A percentile compares a stretch with the other conserved stretches of the same genome.
Conservation (phyloP, 2,888 invertebrate species). For the Drosophila subquinaria region DNA sequence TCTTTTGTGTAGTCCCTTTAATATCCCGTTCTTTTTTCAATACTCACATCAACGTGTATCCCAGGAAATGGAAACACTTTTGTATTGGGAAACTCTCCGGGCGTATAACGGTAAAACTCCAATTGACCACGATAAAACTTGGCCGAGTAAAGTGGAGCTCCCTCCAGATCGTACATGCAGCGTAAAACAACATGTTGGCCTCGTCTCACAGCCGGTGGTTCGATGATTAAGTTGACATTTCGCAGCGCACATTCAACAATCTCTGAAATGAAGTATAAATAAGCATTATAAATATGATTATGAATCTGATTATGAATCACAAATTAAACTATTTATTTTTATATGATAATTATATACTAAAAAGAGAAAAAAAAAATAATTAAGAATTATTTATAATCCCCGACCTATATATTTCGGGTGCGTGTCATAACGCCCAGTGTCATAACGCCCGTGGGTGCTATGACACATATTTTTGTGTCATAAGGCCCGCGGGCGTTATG, state of each 20-base stretch:
- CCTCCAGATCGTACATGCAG: constrained; percentile 92
- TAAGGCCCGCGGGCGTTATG: too few relatives aligned
- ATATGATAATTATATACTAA: too few relatives aligned
- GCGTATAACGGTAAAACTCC: constrained; percentile 94
- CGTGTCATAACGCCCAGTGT: too few relatives aligned
- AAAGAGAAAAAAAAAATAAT: too few relatives aligned
- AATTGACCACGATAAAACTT: constrained; percentile 94
- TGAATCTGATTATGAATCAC: too few relatives aligned
- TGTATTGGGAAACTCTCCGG: constrained; percentile 90
- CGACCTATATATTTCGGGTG: too few relatives aligned
- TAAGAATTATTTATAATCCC: too few relatives aligned
- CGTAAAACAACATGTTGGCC: constrained; percentile 89
- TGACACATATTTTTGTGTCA: too few relatives aligned
- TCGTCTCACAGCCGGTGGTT: constrained; percentile 90
- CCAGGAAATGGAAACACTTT: constrained; percentile 91
- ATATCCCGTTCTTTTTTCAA: constrained; percentile 1
- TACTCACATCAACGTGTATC: constrained; percentile 93
- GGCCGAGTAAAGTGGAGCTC: constrained; percentile 91
- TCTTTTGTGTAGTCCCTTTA: neutral
- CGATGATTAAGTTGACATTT: constrained; percentile 90
- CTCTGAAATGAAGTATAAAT: constrained; percentile 69
- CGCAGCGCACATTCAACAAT: constrained; percentile 88
- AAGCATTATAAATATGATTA: neutral
- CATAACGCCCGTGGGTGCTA: too few relatives aligned
- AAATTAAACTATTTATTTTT: neutral